phyloP scores from a whole-genome alignment of 2,797 vertebrate species.

The Furcifer pardalis region DNA sequence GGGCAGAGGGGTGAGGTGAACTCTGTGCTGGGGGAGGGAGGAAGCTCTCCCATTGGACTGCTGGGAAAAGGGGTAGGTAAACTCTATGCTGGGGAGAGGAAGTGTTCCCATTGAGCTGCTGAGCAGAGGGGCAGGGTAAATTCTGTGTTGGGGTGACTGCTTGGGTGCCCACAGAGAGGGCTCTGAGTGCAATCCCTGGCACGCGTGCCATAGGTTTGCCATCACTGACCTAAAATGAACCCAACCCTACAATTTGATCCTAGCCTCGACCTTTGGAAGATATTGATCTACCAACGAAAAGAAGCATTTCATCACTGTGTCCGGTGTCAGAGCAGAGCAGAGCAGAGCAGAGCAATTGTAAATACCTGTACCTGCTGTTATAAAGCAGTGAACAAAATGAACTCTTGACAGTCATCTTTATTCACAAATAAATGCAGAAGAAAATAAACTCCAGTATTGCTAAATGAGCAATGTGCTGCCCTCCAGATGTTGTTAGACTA shows the following conservation, averaged over 20 bases:
- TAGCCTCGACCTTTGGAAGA: constrained; percentile 28
- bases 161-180: no score
- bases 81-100: no score
- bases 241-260: neutral
- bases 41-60: no score
- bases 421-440: neutral
- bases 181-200: no score
- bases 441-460: neutral
- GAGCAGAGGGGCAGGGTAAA: no score
- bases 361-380: neutral
- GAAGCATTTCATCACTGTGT: constrained; percentile 3
- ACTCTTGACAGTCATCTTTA: neutral
- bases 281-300: constrained; percentile 30
- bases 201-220: no score
- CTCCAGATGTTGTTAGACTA: no score
- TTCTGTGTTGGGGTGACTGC: no score
- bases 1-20: no score
- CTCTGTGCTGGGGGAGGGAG: no score
- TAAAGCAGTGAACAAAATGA: neutral
- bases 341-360: neutral
- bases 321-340: neutral
- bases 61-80: no score
- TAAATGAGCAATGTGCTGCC: neutral
- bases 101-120: no score
- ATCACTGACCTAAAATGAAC: constrained; percentile 22